Conservation (phyloP, 2,797 vertebrate genomes). For the Tympanoctomys barrerae region DNA sequence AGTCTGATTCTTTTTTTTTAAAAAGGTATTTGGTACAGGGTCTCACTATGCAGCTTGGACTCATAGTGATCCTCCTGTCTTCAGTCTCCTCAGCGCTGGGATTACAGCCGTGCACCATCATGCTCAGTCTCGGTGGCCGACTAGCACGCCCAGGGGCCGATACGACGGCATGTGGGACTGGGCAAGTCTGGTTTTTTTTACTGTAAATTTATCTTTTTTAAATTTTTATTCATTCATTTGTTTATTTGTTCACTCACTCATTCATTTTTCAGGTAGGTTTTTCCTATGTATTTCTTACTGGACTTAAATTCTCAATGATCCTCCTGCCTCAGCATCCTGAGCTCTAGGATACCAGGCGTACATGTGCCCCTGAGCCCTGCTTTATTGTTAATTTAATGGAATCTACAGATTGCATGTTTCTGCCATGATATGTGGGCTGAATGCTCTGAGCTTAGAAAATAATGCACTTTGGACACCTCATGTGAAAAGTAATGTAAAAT, state of each 20-base stretch:
- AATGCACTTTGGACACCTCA: background rate
- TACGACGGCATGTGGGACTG: too few species aligned
- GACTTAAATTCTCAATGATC: background rate
- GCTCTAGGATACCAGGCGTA: background rate
- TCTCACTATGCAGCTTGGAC: too few species aligned
- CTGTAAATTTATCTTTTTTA: background rate
- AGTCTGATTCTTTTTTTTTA: background rate
- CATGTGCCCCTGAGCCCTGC: background rate
- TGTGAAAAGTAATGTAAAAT: slow-evolving; percentile 34
- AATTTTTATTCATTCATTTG: background rate
- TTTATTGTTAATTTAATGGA: background rate
- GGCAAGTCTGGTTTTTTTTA: background rate
- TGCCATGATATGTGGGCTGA: background rate
- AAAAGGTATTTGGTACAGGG: too few species aligned
- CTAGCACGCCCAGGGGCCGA: too few species aligned
- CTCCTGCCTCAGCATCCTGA: background rate
- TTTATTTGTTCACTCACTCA: background rate
- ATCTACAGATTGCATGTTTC: slow-evolving; percentile 27
- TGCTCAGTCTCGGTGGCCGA: too few species aligned
- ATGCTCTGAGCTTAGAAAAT: background rate
- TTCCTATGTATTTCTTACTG: background rate
- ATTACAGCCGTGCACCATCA: too few species aligned
- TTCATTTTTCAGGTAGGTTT: background rate
- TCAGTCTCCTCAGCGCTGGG: too few species aligned
- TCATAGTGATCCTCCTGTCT: too few species aligned